Evolutionary conservation across 1,140 invertebrate genomes (phyloP).

Genomic region (Polypedilum pembai): DNA sequence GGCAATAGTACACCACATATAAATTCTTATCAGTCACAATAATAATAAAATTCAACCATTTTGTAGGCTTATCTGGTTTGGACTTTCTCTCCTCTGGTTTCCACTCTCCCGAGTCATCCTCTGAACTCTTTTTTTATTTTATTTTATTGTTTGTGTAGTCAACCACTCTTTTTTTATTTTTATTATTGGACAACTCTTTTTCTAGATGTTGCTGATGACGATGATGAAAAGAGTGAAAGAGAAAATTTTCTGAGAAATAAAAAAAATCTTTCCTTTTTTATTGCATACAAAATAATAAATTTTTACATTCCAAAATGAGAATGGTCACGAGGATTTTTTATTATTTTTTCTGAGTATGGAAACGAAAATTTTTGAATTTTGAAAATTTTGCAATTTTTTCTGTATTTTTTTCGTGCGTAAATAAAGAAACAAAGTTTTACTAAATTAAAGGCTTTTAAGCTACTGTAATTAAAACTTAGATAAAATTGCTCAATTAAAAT

Average conservation of each 20-base stretch:
- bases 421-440: too few relatives aligned
- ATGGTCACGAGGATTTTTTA: constrained; percentile 16
- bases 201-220: too few relatives aligned
- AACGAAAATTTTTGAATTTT: too few relatives aligned
- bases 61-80: constrained; percentile 22
- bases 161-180: constrained; percentile 6
- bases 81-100: not conserved
- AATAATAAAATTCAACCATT: constrained; percentile 25
- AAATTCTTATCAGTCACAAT: constrained; percentile 22
- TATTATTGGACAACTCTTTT: not conserved
- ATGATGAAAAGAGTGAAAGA: not conserved
- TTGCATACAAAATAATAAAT: constrained; percentile 26
- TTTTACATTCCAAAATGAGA: constrained; percentile 12
- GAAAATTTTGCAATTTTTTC: too few relatives aligned
- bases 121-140: constrained; percentile 20
- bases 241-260: not conserved
- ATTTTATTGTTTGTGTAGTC: constrained; percentile 7
- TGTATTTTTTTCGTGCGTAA: too few relatives aligned
- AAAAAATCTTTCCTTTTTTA: constrained; percentile 16
- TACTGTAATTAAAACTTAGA: too few relatives aligned
- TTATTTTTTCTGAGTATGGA: too few relatives aligned
- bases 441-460: too few relatives aligned
- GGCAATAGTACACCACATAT: not conserved
- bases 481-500: too few relatives aligned
- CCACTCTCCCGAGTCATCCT: not conserved